Evolutionary conservation across 2,888 invertebrate genomes (phyloP).

Genomic region (Nymphalis urticae): DNA sequence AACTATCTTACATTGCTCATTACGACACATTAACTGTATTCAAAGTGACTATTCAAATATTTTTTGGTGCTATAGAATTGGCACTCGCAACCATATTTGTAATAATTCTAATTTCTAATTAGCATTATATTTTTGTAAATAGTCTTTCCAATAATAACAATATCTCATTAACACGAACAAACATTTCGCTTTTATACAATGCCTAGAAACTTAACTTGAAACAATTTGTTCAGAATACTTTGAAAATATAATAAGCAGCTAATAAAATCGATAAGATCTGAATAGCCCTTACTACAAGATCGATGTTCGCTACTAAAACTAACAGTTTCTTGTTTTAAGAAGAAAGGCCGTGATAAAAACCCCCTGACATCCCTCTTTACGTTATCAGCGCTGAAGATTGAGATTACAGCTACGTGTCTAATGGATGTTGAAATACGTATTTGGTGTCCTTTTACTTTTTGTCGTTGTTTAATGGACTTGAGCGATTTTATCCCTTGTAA

Average conservation of each 20-base stretch:
- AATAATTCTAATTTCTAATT: no score
- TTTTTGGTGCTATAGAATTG: neutral
- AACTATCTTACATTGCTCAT: no score
- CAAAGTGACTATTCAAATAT: neutral
- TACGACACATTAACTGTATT: neutral
- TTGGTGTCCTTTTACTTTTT: constrained; percentile 41
- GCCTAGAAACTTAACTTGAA: neutral
- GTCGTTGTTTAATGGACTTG: constrained; percentile 41
- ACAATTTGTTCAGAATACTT: neutral
- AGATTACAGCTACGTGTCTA: constrained; percentile 50
- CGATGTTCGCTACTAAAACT: constrained; percentile 25
- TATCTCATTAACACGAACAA: no score
- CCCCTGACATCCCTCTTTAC: constrained; percentile 26
- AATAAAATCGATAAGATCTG: constrained; percentile 7
- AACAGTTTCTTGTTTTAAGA: constrained; percentile 24
- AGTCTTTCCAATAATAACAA: no score
- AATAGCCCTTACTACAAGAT: constrained; percentile 27
- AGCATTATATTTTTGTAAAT: no score
- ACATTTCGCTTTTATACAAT: no score
- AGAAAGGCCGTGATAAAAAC: constrained; percentile 27
- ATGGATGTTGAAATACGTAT: constrained; percentile 49
- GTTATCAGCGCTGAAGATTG: constrained; percentile 42
- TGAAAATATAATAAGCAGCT: neutral
- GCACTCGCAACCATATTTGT: neutral
- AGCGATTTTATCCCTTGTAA: constrained; percentile 19